Percentiles rank a stretch among this genome's conserved stretches.
phyloP scores from a whole-genome alignment of 1,140 invertebrate species.

The Drosophila malerkotliana region DNA sequence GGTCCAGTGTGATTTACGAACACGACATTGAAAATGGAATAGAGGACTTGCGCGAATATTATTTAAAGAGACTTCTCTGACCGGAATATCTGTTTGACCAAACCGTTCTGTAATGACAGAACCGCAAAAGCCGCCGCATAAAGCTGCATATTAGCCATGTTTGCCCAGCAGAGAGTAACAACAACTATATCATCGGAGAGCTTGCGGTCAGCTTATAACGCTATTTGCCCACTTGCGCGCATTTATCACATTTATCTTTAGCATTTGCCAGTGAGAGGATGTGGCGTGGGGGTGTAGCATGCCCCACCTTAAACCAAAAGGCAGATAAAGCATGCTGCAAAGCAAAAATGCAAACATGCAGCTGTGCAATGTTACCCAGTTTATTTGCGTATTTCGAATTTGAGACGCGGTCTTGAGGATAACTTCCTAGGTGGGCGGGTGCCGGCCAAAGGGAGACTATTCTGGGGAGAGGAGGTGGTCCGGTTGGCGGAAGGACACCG shows the following conservation, averaged over 20 bases:
- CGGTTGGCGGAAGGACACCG: constrained; percentile 20
- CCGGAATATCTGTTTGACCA: not conserved
- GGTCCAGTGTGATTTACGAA: constrained; percentile 13
- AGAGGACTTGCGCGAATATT: constrained; percentile 4
- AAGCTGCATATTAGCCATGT: constrained; percentile 36
- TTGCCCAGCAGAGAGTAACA: constrained; percentile 22
- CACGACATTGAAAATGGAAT: not conserved
- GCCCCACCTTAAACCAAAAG: constrained; percentile 41
- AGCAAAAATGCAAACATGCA: constrained; percentile 74
- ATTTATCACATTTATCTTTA: constrained; percentile 78
- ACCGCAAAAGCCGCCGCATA: constrained; percentile 15
- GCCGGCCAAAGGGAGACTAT: too few relatives aligned
- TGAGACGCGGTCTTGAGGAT: constrained; percentile 41
- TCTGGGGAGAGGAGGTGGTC: not conserved
- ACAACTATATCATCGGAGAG: constrained; percentile 39
- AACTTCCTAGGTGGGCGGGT: not conserved
- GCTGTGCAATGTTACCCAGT: constrained; percentile 58
- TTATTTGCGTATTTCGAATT: constrained; percentile 71
- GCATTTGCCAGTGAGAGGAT: constrained; percentile 23
- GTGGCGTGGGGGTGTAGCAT: constrained; percentile 5
- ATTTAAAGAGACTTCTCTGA: not conserved
- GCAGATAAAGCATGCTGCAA: constrained; percentile 68
- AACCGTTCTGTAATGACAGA: not conserved
- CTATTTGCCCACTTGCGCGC: constrained; percentile 69
- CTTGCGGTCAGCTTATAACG: constrained; percentile 76